Evolutionary conservation across 2,888 invertebrate species (phyloP).

Genomic region (Cryptus viduatorius): DNA sequence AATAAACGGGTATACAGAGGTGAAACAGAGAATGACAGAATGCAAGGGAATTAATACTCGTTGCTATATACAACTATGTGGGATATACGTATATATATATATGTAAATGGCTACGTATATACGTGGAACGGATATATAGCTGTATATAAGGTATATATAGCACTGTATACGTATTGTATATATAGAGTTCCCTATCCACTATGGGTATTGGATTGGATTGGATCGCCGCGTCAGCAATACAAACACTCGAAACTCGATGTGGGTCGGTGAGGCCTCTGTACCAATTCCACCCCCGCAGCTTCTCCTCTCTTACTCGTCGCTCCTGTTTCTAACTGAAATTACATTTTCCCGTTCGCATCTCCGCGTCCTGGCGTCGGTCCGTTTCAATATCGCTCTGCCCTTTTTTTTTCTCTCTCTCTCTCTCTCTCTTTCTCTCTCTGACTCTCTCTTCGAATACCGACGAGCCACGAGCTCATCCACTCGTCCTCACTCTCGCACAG

Average conservation of each 20-base stretch:
- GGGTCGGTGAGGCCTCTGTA: constrained; percentile 78
- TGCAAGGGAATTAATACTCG: constrained; percentile 62
- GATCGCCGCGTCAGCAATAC: constrained; percentile 85
- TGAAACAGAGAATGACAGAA: constrained; percentile 55
- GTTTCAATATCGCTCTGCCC: constrained; percentile 72
- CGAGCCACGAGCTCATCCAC: constrained; percentile 57
- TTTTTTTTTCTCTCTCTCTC: constrained; percentile 64
- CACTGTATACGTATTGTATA: constrained; percentile 1
- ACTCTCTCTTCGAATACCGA: constrained; percentile 57
- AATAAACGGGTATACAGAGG: constrained; percentile 54
- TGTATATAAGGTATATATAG: constrained; percentile 11
- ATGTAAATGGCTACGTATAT: constrained; percentile 17
- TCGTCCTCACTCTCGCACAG: constrained; percentile 42
- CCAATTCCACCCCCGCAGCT: constrained; percentile 51
- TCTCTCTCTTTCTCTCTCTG: constrained; percentile 44
- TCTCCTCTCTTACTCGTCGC: constrained; percentile 70
- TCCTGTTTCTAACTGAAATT: constrained; percentile 84
- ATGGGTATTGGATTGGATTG: constrained; percentile 83
- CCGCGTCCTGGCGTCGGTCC: constrained; percentile 62
- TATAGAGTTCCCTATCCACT: constrained; percentile 64
- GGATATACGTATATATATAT: constrained; percentile 47
- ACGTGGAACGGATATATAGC: constrained; percentile 26
- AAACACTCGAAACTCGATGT: constrained; percentile 84
- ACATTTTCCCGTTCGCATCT: constrained; percentile 78
- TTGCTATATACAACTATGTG: constrained; percentile 67